These are phyloP conservation scores for Cydia pomonella DNA, from an alignment of 1,140 invertebrate genomes.

Conservation along the genomic window DNA sequence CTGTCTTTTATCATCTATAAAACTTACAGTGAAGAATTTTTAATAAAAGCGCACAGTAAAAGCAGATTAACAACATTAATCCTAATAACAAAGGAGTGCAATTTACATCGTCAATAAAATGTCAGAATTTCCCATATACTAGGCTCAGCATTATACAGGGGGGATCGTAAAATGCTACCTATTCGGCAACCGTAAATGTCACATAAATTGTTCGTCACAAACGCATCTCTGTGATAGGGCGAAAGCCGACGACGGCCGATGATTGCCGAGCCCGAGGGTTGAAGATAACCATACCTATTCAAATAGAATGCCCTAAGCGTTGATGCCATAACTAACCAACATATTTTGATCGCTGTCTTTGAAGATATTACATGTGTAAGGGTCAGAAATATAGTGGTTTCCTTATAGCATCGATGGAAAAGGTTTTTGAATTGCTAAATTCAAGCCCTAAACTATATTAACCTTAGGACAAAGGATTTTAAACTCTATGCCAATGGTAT, in stretches of 20 bases:
- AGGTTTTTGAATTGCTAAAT: background rate
- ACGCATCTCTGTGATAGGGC: conserved; percentile 12
- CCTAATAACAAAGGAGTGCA: conserved; percentile 1
- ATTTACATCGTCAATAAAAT: conserved; percentile 21
- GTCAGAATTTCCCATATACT: conserved; percentile 16
- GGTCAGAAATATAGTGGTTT: background rate
- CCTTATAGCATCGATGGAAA: background rate
- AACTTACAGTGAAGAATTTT: background rate
- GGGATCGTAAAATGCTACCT: conserved; percentile 13
- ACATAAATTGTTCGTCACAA: conserved; percentile 32
- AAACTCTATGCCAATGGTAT: background rate
- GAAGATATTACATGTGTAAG: background rate
- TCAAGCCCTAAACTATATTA: background rate
- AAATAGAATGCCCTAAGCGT: background rate
- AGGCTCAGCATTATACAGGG: conserved; percentile 2
- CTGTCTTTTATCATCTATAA: background rate
- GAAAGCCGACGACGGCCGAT: conserved; percentile 23
- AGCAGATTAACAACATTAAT: conserved; percentile 21
- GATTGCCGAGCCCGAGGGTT: conserved; percentile 4
- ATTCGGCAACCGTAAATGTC: conserved; percentile 22
- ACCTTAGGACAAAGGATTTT: background rate
- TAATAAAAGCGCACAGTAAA: conserved; percentile 18
- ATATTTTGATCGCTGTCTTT: background rate
- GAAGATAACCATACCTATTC: background rate
- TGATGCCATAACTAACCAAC: background rate